Evolutionary conservation across 2,113 vertebrate genomes (phyloP).

Genomic region (Calypte anna): DNA sequence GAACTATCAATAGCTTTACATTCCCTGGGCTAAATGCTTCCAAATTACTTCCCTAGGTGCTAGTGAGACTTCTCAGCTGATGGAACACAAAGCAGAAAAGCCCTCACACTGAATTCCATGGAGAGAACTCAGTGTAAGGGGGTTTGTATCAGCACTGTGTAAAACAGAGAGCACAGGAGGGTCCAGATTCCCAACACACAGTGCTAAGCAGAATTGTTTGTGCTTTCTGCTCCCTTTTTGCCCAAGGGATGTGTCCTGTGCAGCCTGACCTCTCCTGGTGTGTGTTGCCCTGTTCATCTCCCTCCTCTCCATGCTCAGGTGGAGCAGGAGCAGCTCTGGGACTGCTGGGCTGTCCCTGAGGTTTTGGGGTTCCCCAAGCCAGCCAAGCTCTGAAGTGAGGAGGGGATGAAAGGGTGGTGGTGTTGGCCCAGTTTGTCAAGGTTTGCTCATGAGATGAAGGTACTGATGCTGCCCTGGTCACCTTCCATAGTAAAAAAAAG

Average conservation of each 20-base stretch:
- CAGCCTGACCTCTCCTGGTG: background rate
- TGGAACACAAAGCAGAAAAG: background rate
- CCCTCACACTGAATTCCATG: background rate
- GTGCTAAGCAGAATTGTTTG: background rate
- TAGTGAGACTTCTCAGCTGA: background rate
- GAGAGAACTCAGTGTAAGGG: background rate
- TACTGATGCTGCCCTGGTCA: background rate
- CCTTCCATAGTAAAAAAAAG: background rate
- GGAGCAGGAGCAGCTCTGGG: background rate
- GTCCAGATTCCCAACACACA: background rate
- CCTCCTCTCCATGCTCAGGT: background rate
- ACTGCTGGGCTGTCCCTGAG: background rate
- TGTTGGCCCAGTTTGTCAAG: fast-evolving
- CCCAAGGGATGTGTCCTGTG: too few relatives aligned
- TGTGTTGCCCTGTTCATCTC: background rate
- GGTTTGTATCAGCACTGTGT: background rate
- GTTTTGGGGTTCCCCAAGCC: background rate
- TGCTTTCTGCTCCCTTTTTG: background rate
- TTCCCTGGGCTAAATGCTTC: background rate
- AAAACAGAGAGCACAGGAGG: background rate
- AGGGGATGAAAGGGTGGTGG: background rate
- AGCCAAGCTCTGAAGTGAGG: background rate
- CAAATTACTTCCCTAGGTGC: background rate
- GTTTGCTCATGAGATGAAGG: background rate
- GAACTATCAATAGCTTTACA: background rate